Percentiles rank a stretch among this genome's conserved stretches.
Conservation (phyloP, 2,888 invertebrate species). For the Rhingia campestris region DNA sequence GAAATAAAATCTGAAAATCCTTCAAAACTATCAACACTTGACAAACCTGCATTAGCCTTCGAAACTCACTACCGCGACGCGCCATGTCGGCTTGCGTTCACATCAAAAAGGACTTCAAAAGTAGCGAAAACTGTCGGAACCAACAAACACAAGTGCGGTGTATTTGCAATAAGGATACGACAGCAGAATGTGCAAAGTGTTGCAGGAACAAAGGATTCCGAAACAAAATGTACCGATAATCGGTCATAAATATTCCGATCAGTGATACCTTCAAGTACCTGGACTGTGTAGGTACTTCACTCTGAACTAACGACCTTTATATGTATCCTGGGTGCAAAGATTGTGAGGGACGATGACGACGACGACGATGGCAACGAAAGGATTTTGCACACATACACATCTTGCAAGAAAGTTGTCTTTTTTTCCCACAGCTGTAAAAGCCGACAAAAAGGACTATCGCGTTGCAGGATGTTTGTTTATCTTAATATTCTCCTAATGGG, state of each 20-base stretch:
- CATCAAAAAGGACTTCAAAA: slow-evolving; percentile 53
- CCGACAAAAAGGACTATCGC: slow-evolving; percentile 47
- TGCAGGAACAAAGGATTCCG: slow-evolving; percentile 66
- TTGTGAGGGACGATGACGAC: background rate
- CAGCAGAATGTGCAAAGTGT: slow-evolving; percentile 56
- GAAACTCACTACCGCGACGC: background rate
- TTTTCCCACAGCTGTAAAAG: slow-evolving; percentile 40
- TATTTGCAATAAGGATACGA: slow-evolving; percentile 60
- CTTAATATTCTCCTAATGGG: slow-evolving; percentile 53
- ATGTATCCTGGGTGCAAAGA: slow-evolving; percentile 12
- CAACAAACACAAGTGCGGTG: slow-evolving; percentile 57
- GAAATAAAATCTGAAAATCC: slow-evolving; percentile 49
- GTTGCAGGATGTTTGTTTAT: slow-evolving; percentile 66
- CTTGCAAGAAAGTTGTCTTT: slow-evolving; percentile 5
- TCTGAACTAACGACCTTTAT: slow-evolving; percentile 23
- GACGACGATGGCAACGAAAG: background rate
- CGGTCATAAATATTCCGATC: slow-evolving; percentile 73
- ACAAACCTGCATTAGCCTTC: slow-evolving; percentile 43
- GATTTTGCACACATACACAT: slow-evolving; percentile 39
- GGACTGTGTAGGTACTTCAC: slow-evolving; percentile 39
- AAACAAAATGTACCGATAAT: slow-evolving; percentile 68
- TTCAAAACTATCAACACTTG: slow-evolving; percentile 62
- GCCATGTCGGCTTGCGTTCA: background rate
- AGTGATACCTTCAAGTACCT: slow-evolving; percentile 57
- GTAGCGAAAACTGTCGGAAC: slow-evolving; percentile 48